Conservation (phyloP, 2,888 invertebrate genomes). For the Gisinianus flammeolus region DNA sequence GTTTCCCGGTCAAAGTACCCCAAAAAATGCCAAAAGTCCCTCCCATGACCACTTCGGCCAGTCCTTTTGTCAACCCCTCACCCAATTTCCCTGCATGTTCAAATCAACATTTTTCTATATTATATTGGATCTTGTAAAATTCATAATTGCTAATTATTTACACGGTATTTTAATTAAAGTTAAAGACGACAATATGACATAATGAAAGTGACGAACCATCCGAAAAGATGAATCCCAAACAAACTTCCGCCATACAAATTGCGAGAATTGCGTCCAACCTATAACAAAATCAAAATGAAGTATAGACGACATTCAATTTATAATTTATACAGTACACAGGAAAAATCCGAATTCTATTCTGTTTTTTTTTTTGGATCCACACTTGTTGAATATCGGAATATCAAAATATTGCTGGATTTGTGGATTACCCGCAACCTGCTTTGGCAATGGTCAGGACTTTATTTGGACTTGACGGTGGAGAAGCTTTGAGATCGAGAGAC, state of each 20-base stretch:
- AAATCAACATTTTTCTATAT: too few species aligned
- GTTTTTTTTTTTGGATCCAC: too few species aligned
- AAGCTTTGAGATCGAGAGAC: slow-evolving; percentile 23
- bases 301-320: too few species aligned
- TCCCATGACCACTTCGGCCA: slow-evolving; percentile 49
- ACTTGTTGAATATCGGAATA: too few species aligned
- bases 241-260: slow-evolving; percentile 53
- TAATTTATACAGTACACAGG: too few species aligned
- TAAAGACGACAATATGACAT: too few species aligned
- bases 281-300: too few species aligned
- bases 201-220: too few species aligned
- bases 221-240: slow-evolving; percentile 51
- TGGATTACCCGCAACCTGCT: slow-evolving; percentile 55
- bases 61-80: slow-evolving; percentile 47
- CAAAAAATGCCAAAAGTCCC: slow-evolving; percentile 41
- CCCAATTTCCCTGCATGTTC: slow-evolving; percentile 42
- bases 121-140: too few species aligned
- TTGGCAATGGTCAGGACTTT: slow-evolving; percentile 44
- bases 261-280: slow-evolving; percentile 56
- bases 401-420: slow-evolving; percentile 56
- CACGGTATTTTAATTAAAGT: too few species aligned
- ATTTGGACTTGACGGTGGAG: not conserved
- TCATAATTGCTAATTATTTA: too few species aligned
- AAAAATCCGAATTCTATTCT: too few species aligned
- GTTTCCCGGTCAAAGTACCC: slow-evolving; percentile 49